Conservation (phyloP, 2,888 invertebrate genomes). For the Abscondita cerata region DNA sequence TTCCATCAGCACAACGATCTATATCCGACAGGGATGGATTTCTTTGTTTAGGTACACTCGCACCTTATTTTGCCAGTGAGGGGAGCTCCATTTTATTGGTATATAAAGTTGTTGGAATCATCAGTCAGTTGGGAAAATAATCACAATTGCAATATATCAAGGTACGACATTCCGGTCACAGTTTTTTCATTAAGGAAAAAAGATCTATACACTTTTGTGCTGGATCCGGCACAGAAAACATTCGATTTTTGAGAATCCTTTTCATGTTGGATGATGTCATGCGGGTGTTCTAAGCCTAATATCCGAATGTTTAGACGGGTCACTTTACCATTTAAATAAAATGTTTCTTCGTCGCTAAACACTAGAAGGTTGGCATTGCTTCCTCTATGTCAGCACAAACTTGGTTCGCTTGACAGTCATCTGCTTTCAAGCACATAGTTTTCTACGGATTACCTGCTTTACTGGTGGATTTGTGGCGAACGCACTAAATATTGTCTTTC, state of each 20-base stretch:
- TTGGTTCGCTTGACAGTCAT: background rate
- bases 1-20: too few species aligned
- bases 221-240: too few species aligned
- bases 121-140: background rate
- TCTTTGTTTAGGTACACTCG: too few species aligned
- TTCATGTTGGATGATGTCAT: background rate
- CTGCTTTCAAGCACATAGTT: background rate
- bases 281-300: background rate
- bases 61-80: too few species aligned
- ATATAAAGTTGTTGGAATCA: background rate
- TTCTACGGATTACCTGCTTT: background rate
- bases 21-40: too few species aligned
- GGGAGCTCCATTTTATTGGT: background rate
- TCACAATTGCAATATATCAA: background rate
- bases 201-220: too few species aligned
- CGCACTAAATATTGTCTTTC: background rate
- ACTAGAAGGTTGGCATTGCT: too few species aligned
- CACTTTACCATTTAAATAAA: too few species aligned
- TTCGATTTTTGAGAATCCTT: too few species aligned
- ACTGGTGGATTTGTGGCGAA: background rate
- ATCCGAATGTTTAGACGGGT: background rate
- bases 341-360: too few species aligned
- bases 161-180: background rate
- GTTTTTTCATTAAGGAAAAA: background rate
- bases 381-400: background rate